These are phyloP conservation scores for Xiphydria camelus DNA, from an alignment of 2,888 invertebrate species.

Conservation along the genomic window DNA sequence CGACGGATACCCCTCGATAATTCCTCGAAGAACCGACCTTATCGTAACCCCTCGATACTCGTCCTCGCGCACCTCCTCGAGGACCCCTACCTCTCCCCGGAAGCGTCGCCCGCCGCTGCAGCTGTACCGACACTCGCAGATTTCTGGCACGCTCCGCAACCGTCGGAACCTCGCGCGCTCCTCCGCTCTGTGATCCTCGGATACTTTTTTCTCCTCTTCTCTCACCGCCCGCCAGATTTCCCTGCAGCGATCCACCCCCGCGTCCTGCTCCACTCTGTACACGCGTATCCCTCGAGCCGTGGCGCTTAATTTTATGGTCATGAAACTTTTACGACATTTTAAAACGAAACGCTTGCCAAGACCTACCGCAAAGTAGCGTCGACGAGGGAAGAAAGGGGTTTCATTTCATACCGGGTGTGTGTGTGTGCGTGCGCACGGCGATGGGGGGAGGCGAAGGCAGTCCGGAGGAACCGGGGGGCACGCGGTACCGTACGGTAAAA, in stretches of 20 bases:
- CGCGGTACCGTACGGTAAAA: constrained; percentile 41
- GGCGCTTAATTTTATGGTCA: constrained; percentile 28
- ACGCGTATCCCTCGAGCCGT: no score
- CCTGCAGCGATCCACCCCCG: no score
- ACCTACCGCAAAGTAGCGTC: constrained; percentile 28
- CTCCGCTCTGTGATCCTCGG: constrained; percentile 6
- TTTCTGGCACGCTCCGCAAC: constrained; percentile 1
- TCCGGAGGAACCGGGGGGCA: constrained; percentile 11
- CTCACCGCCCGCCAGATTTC: constrained; percentile 5
- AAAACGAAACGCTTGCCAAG: constrained; percentile 18
- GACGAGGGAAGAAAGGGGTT: constrained; percentile 12
- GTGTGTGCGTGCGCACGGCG: background rate
- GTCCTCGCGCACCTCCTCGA: no score
- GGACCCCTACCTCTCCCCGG: background rate
- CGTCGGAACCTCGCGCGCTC: background rate
- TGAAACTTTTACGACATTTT: constrained; percentile 20
- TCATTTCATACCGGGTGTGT: constrained; percentile 5
- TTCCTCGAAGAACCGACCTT: no score
- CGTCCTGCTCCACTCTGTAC: constrained; percentile 17
- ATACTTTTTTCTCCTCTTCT: constrained; percentile 7
- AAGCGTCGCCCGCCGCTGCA: constrained; percentile 12
- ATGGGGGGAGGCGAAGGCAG: background rate
- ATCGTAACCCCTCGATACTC: no score
- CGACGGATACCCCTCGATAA: background rate
- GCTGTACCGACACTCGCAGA: no score